Evolutionary conservation across 2,113 vertebrate genomes (phyloP).

Genomic region (Amphiprion ocellaris): DNA sequence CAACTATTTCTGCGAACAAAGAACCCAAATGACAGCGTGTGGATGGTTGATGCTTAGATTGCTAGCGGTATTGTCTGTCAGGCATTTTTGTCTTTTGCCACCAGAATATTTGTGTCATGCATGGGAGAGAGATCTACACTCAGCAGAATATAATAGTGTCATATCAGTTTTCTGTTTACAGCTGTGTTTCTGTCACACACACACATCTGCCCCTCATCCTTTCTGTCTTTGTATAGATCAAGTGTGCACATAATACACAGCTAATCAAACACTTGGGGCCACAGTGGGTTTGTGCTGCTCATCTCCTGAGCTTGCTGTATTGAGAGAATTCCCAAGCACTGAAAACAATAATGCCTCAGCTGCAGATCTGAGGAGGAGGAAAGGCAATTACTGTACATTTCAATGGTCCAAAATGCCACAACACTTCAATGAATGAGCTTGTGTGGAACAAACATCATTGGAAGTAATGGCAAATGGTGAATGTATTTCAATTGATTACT

Average conservation of each 20-base stretch:
- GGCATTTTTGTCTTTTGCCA: background rate
- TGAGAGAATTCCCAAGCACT: slow-evolving; percentile 16
- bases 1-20: background rate
- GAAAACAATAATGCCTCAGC: slow-evolving; percentile 38
- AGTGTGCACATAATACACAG: slow-evolving; percentile 1
- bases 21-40: background rate
- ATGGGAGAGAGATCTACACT: slow-evolving; percentile 6
- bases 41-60: background rate
- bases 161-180: slow-evolving; percentile 25
- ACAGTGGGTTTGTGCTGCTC: slow-evolving; percentile 30
- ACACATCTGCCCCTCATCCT: background rate
- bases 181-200: slow-evolving; percentile 16
- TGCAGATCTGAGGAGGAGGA: slow-evolving; percentile 39
- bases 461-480: slow-evolving; percentile 37
- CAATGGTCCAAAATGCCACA: slow-evolving; percentile 14
- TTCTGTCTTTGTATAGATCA: slow-evolving; percentile 16
- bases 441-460: slow-evolving; percentile 19
- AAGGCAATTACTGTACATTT: slow-evolving; percentile 55
- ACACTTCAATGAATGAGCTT: slow-evolving; percentile 31
- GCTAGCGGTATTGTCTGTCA: slow-evolving; percentile 4
- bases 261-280: slow-evolving; percentile 41
- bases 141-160: slow-evolving; percentile 1
- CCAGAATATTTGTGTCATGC: slow-evolving; percentile 22
- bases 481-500: slow-evolving; percentile 39
- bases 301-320: slow-evolving; percentile 45